Conservation (phyloP, 30 jellyfish, hydroid and myxozoan genomes). For the Turritopsis dohrnii region DNA sequence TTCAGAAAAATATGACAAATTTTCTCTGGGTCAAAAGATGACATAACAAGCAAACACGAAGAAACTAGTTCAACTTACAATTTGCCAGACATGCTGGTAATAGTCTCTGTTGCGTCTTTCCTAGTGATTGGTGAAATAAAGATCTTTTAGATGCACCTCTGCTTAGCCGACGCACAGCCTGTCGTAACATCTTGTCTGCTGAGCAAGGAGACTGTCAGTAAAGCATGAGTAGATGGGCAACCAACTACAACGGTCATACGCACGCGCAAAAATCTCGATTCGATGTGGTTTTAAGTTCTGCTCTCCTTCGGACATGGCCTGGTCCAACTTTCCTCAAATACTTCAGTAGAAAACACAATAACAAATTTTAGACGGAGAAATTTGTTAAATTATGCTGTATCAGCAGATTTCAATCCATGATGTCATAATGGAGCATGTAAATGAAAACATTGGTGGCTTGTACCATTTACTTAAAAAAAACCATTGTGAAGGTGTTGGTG, state of each 20-base stretch:
- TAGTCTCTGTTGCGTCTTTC: slow-evolving; percentile 61
- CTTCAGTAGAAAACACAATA: background rate
- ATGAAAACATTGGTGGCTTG: no score
- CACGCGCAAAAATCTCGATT: slow-evolving; percentile 5
- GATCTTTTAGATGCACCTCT: slow-evolving; percentile 82
- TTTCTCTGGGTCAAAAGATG: no score
- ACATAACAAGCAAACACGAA: slow-evolving; percentile 2
- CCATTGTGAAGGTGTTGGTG: no score
- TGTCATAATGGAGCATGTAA: background rate
- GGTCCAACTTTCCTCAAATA: background rate
- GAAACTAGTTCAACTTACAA: slow-evolving; percentile 64
- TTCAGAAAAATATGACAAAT: no score
- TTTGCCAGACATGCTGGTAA: slow-evolving; percentile 79
- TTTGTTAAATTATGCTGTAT: background rate
- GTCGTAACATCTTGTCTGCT: slow-evolving; percentile 75
- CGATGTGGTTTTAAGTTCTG: background rate
- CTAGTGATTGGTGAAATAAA: slow-evolving; percentile 67
- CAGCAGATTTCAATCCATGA: background rate
- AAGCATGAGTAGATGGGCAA: background rate
- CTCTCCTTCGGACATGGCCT: background rate
- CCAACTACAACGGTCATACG: slow-evolving; percentile 8
- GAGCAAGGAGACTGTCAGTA: slow-evolving; percentile 18
- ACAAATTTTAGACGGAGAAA: background rate
- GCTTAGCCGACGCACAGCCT: slow-evolving; percentile 80
- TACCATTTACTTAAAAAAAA: no score